A percentile compares a stretch with the other conserved stretches of the same genome.
Evolutionary conservation across 2,797 vertebrate species (phyloP).

Genomic region (Euthynnus affinis): DNA sequence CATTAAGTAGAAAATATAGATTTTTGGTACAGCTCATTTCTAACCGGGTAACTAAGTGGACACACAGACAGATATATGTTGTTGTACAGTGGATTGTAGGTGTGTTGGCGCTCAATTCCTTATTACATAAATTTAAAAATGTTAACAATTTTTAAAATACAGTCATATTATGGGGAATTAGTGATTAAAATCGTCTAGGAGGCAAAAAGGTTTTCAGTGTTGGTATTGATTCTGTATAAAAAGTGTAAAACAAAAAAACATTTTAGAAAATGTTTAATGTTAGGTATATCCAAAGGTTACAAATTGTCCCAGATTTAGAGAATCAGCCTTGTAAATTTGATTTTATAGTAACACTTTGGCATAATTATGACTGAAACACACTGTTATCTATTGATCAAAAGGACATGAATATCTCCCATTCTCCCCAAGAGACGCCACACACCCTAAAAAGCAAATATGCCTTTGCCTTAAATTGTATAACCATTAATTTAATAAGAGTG

Average conservation of each 20-base stretch:
- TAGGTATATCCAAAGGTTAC: constrained; percentile 2
- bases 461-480: constrained; percentile 5
- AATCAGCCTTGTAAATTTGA: constrained; percentile 3
- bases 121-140: neutral
- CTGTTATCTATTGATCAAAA: constrained; percentile 46
- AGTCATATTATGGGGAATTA: neutral
- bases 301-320: constrained; percentile 29
- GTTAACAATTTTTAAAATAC: neutral
- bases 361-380: constrained; percentile 33
- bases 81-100: neutral
- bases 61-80: neutral
- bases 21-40: neutral
- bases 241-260: neutral
- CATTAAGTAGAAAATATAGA: neutral
- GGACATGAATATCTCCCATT: constrained; percentile 11
- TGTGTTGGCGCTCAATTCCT: neutral
- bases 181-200: constrained; percentile 1
- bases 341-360: constrained; percentile 13
- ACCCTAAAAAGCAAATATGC: constrained; percentile 31
- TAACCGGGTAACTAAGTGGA: neutral
- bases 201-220: neutral
- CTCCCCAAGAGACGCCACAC: constrained; percentile 6
- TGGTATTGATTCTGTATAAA: neutral
- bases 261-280: constrained; percentile 6
- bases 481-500: constrained; percentile 21